Percentiles rank a stretch among this genome's conserved stretches.
Conservation (phyloP, 1,140 invertebrate species). For the Conus betulinus region DNA sequence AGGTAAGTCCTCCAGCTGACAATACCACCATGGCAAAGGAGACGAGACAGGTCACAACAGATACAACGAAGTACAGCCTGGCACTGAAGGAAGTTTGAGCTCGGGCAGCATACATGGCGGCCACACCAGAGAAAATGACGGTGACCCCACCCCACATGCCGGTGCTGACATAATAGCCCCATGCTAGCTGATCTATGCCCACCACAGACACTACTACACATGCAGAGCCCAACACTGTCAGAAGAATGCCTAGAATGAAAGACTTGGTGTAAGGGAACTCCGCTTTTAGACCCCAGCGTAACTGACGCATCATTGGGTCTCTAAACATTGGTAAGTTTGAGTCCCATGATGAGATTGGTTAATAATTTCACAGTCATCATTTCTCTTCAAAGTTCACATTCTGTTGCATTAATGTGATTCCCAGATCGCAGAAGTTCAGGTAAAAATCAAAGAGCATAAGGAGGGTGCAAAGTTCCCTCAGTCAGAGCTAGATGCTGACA, state of each 20-base stretch:
- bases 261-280: constrained; percentile 39
- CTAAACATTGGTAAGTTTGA: background rate
- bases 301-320: constrained; percentile 11
- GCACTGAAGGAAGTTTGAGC: constrained; percentile 27
- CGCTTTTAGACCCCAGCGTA: constrained; percentile 27
- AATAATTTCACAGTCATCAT: background rate
- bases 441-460: background rate
- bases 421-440: background rate
- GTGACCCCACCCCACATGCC: constrained; percentile 47
- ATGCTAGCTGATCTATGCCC: constrained; percentile 37
- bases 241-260: constrained; percentile 42
- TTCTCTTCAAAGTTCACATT: background rate
- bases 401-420: background rate
- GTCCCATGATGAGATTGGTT: background rate
- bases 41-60: constrained; percentile 21
- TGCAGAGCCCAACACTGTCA: constrained; percentile 38
- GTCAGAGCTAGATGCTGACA: background rate
- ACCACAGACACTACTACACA: constrained; percentile 41
- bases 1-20: constrained; percentile 44
- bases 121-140: constrained; percentile 41
- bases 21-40: constrained; percentile 44
- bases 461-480: background rate
- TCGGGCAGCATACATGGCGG: constrained; percentile 36
- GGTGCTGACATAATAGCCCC: constrained; percentile 46
- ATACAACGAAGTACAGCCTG: constrained; percentile 35